Base-by-base conservation (phyloP, 2,113 vertebrate species). In the Empidonax traillii region DNA sequence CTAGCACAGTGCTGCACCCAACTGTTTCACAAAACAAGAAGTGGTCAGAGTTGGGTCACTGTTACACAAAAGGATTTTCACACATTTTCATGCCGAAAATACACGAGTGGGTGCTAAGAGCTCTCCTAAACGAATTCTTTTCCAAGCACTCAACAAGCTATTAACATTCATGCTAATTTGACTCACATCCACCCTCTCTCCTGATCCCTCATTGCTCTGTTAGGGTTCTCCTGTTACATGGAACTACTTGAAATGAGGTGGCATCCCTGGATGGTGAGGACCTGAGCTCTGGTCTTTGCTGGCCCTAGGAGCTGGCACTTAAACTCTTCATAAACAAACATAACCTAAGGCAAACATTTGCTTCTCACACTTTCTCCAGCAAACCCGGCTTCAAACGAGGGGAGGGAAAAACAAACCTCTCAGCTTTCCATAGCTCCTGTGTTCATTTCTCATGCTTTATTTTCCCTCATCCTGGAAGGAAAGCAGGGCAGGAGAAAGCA, bases 401-500 rank as follows among this genome's bases (percentile, higher is more conserved):
- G 25, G 47, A 51, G 10, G 3, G 7, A 27, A 83, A 22, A 77
- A 35, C 30, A 94, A 87, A 39, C 35, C 51, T 37, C 66, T 85
- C 79, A 77, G 47, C 24, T 92, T 76, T 37, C 20, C 3, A 8
- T 71, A 80, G 46, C 69, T 79, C 68, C 51, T 72, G 18, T 4
- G 3, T 72, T 73, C 33, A 21, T 78, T 85, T 89, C 39, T 74
- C 49, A 3, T 82, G 77, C 46, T 94, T 82, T 87, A 27, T 91
- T 95, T 91, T 83, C 75, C 85, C 56, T 74, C 59, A 4, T 81
- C 68, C 87, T 90, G 51, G 85, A 94, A 90, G 81, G 47, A 80
- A 71, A 96, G 59, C 18, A 14, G 55, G 86, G 92, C 56, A 94
- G 88, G 44, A 74, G 85, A 93, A 89, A 65, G 37, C 52, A 93